Percentiles rank a stretch among this genome's conserved stretches.
Evolutionary conservation across 2,113 vertebrate genomes (phyloP).

Genomic region (Myotis yumanensis): DNA sequence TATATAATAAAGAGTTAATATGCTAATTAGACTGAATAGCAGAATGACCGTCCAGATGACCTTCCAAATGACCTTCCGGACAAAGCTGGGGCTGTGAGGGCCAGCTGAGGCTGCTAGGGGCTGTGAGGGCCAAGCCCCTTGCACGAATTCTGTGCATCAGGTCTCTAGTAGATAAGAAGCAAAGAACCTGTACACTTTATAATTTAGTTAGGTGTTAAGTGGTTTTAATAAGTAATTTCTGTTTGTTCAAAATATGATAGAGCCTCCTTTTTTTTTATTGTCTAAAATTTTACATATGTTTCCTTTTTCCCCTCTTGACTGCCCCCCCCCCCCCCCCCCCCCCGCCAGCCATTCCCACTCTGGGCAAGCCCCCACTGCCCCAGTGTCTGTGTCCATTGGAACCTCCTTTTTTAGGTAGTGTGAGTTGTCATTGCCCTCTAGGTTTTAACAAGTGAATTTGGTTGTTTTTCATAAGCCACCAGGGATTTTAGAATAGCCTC

Average conservation of each 20-base stretch:
- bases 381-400: not conserved
- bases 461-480: not conserved
- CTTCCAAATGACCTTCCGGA: no score
- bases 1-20: not conserved
- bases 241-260: not conserved
- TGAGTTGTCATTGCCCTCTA: not conserved
- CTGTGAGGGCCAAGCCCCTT: no score
- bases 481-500: not conserved
- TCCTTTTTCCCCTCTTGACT: no score
- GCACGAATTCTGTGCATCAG: no score
- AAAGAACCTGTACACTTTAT: not conserved
- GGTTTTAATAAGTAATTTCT: conserved; percentile 37
- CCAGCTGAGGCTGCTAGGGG: no score
- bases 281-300: no score
- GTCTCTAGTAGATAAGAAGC: not conserved
- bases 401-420: not conserved
- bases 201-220: not conserved
- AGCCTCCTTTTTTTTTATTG: not conserved
- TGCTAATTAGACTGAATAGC: no score
- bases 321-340: no score
- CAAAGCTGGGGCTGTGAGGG: no score
- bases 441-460: not conserved
- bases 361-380: no score
- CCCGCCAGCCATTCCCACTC: no score
- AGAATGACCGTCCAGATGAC: no score